These are phyloP conservation scores for Dioctria linearis DNA, from an alignment of 2,888 invertebrate species.

Conservation along the genomic window DNA sequence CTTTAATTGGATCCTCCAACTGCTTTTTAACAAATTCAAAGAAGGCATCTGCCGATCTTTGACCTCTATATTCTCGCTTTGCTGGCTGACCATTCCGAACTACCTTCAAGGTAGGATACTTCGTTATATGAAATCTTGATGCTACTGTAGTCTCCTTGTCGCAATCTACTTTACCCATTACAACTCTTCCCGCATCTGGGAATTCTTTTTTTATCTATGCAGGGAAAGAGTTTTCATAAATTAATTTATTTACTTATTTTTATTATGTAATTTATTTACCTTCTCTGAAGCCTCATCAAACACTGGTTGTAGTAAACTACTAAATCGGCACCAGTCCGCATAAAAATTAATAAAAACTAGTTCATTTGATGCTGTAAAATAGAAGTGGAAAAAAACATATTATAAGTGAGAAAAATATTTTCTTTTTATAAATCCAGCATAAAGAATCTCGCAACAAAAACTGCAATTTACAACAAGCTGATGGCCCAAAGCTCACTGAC, in stretches of 20 bases:
- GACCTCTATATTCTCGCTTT: conserved; percentile 92
- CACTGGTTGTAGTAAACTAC: conserved; percentile 95
- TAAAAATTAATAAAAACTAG: conserved; percentile 99
- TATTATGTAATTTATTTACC: conserved; percentile 70
- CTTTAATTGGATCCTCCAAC: conserved; percentile 86
- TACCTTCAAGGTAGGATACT: conserved; percentile 98
- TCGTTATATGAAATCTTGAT: conserved; percentile 93
- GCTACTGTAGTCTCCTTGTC: conserved; percentile 92
- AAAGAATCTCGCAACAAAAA: too few relatives aligned
- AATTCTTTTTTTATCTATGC: conserved; percentile 76
- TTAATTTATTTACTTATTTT: background rate
- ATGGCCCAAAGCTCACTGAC: too few relatives aligned
- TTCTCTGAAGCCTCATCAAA: conserved; percentile 96
- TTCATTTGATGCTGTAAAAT: conserved; percentile 90
- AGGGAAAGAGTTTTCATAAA: conserved; percentile 20
- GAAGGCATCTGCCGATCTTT: conserved; percentile 92
- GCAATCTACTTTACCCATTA: conserved; percentile 97
- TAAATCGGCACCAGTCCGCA: conserved; percentile 99
- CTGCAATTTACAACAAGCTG: too few relatives aligned
- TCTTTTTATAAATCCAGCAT: too few relatives aligned
- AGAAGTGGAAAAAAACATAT: conserved; percentile 58
- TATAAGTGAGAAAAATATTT: too few relatives aligned
- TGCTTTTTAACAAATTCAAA: conserved; percentile 90
- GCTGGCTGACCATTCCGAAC: conserved; percentile 92
- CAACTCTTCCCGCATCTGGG: conserved; percentile 86